Conservation (phyloP, 2,888 invertebrate genomes). For the Caenorhabditis drosophilae region DNA sequence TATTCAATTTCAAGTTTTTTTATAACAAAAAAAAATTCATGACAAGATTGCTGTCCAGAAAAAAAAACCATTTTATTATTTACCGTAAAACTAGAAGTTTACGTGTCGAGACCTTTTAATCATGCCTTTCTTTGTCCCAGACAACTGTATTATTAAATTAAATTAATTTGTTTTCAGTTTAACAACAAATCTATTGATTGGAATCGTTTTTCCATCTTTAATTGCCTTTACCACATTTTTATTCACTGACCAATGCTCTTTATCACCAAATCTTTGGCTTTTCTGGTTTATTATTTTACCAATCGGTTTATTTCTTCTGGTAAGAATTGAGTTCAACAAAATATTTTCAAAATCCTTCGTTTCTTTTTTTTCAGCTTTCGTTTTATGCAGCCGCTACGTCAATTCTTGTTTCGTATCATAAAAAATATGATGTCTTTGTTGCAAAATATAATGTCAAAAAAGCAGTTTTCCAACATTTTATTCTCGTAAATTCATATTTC, state of each 20-base stretch:
- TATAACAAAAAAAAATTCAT: too few species aligned
- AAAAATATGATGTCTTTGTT: slow-evolving; percentile 60
- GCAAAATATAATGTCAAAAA: slow-evolving; percentile 55
- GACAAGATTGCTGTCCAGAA: too few species aligned
- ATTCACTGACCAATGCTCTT: slow-evolving; percentile 46
- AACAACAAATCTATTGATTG: slow-evolving; percentile 52
- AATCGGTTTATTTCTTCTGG: slow-evolving; percentile 56
- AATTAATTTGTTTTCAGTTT: slow-evolving; percentile 44
- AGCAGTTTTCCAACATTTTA: slow-evolving; percentile 52
- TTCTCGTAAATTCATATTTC: slow-evolving; percentile 53
- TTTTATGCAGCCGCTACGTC: slow-evolving; percentile 65
- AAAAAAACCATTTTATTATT: too few species aligned
- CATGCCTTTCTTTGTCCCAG: too few species aligned
- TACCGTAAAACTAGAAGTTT: too few species aligned
- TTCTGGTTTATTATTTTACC: slow-evolving; percentile 63
- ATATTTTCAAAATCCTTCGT: not conserved
- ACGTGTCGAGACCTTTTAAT: too few species aligned
- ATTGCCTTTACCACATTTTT: slow-evolving; percentile 54
- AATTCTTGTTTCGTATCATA: slow-evolving; percentile 57
- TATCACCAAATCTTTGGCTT: slow-evolving; percentile 46
- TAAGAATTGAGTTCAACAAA: slow-evolving; percentile 12
- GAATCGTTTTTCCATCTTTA: slow-evolving; percentile 55
- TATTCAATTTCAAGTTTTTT: too few species aligned
- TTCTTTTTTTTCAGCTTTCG: slow-evolving; percentile 40
- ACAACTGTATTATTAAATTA: too few species aligned